Evolutionary conservation across 2,888 invertebrate genomes (phyloP).

Genomic region (Sminthurides aquaticus): DNA sequence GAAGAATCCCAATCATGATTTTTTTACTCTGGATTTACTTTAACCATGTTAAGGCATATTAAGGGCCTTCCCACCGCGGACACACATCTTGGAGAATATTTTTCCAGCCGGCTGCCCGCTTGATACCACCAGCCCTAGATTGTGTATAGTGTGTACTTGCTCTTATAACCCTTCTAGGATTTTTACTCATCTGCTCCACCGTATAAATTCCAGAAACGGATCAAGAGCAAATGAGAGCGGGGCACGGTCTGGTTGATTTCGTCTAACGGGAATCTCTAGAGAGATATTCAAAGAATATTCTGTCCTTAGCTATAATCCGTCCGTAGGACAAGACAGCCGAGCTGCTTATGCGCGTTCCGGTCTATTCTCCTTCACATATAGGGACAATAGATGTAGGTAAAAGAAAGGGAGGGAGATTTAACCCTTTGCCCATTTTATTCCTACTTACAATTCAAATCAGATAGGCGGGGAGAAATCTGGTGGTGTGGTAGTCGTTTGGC

Average conservation of each 20-base stretch:
- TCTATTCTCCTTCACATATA: not conserved
- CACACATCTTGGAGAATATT: no score
- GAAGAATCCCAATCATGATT: constrained; percentile 16
- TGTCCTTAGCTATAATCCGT: no score
- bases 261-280: no score
- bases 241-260: no score
- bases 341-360: not conserved
- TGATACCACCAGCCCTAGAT: no score
- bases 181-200: no score
- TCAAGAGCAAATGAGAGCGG: no score
- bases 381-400: not conserved
- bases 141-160: no score
- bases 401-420: no score
- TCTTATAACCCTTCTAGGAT: no score
- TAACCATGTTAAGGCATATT: not conserved
- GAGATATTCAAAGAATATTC: not conserved
- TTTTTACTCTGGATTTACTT: not conserved
- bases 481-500: not conserved
- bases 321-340: no score
- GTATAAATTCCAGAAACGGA: not conserved
- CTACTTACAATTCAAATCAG: not conserved
- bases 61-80: not conserved
- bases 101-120: no score
- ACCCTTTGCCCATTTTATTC: not conserved
- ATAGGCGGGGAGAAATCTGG: not conserved